Evolutionary conservation across 1,140 invertebrate genomes (phyloP), one percentile per base, ranked within the genome.

Genomic region (Temnothorax nylanderi): DNA sequence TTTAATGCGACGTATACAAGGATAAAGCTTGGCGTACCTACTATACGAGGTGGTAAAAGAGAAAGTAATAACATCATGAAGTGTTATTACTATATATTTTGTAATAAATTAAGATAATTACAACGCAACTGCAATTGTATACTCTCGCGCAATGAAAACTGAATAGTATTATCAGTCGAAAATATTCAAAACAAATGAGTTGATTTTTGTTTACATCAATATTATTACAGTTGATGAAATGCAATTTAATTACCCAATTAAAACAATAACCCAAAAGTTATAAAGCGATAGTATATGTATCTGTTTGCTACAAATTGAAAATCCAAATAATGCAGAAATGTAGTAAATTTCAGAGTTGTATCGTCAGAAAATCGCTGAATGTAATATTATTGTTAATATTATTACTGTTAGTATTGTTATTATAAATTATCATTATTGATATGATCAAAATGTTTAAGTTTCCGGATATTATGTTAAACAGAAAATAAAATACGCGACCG

Each of bases 1-100:
- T 89, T 89, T 81, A 47, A 51, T 34, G 37, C 51, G 16, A 71
- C n/a, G 51, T 82, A 72, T 44, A 56, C 44, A 41, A n/a, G 26
- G 26, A 44, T 76, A 18, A 76, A 65, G 26, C 21, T 77, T 64
- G 16, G 4, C n/a, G 60, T 44, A 60, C 26, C 26, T 26, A 26
- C 13, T 56, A 18, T 11, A 18, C 11, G 3, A 3, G 0, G 16
- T 54, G 8, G 3, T 64, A 76, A 32, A 54, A 71, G 18, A 54
- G 10, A n/a, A 84, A 77, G 54, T 60, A 72, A 85, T 88, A 62
- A 65, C 37, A n/a, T 4, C n/a, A 41, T 21, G 7, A 10, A 11
- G 26, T 26, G 1, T 26, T 26, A 26, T 26, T 26, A 26, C 26
- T 26, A 26, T 26, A 26, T 26, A 26, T 26, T 26, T 26, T 6